phyloP scores from a whole-genome alignment of 1,140 invertebrate species.

The Aphis gossypii region DNA sequence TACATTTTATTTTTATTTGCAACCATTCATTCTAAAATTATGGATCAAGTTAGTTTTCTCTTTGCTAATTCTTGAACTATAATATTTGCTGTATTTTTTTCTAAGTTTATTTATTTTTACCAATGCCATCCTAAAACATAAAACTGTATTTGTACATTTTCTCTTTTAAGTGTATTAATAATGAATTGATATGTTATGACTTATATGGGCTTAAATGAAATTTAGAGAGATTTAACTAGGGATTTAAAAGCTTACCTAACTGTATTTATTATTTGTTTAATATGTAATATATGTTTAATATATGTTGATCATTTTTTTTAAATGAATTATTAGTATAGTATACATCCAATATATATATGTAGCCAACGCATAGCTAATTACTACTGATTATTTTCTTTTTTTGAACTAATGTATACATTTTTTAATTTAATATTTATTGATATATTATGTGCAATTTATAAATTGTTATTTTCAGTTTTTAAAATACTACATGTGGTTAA shows the following conservation, averaged over 20 bases:
- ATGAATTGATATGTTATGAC: neutral
- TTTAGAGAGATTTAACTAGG: neutral
- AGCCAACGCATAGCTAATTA: neutral
- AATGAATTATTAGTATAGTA: neutral
- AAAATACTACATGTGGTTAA: no score
- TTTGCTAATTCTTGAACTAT: neutral
- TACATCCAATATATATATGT: neutral
- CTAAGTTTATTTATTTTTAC: neutral
- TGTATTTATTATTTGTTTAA: neutral
- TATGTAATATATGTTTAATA: no score
- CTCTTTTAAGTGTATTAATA: neutral
- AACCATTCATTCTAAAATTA: neutral
- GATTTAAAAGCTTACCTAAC: neutral
- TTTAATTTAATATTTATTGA: no score
- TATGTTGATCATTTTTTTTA: neutral
- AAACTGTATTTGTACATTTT: slow-evolving; percentile 5
- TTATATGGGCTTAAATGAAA: neutral
- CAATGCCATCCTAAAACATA: neutral
- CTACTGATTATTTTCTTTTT: no score
- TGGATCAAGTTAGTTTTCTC: slow-evolving; percentile 10
- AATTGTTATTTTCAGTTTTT: no score
- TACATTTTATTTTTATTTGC: neutral
- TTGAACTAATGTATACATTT: no score
- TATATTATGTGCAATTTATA: no score
- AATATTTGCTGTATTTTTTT: neutral